A percentile compares a stretch with the other conserved stretches of the same genome.
Conservation (phyloP, 2,797 vertebrate genomes). For the Sorex maritimensis region DNA sequence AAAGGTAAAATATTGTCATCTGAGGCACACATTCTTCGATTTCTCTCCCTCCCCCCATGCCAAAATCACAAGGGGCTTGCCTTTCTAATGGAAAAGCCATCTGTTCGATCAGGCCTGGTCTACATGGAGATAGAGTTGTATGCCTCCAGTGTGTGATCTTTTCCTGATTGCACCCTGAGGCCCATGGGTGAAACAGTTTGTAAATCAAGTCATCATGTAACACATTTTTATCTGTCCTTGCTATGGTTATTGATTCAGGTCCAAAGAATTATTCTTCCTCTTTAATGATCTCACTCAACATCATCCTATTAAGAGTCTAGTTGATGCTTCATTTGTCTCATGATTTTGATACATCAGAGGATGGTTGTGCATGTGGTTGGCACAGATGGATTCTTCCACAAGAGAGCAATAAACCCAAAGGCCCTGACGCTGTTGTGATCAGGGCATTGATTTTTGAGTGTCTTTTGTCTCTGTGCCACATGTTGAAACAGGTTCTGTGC, state of each 20-base stretch:
- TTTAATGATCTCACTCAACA: not conserved
- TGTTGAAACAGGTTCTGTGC: not conserved
- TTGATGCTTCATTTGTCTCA: not conserved
- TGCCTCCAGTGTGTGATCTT: not conserved
- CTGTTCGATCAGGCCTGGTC: conserved; percentile 53
- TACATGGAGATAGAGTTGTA: conserved; percentile 12
- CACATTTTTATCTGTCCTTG: not conserved
- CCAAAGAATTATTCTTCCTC: not conserved
- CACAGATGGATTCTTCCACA: not conserved
- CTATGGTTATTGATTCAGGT: not conserved
- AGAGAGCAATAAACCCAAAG: not conserved
- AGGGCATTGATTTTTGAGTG: not conserved
- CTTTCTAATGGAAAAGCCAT: conserved; percentile 68
- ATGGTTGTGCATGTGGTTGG: not conserved
- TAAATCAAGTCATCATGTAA: not conserved
- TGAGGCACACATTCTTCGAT: conserved; percentile 31
- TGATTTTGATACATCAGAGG: not conserved
- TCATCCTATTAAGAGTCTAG: not conserved
- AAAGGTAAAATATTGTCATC: not conserved
- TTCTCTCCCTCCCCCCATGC: conserved; percentile 64
- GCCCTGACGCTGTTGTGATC: not conserved
- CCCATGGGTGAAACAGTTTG: conserved; percentile 55
- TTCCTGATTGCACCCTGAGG: not conserved
- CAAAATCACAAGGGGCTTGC: conserved; percentile 19
- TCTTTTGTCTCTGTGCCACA: not conserved